phyloP scores from a whole-genome alignment of 2,113 vertebrate species.

The Salvelinus alpinus region DNA sequence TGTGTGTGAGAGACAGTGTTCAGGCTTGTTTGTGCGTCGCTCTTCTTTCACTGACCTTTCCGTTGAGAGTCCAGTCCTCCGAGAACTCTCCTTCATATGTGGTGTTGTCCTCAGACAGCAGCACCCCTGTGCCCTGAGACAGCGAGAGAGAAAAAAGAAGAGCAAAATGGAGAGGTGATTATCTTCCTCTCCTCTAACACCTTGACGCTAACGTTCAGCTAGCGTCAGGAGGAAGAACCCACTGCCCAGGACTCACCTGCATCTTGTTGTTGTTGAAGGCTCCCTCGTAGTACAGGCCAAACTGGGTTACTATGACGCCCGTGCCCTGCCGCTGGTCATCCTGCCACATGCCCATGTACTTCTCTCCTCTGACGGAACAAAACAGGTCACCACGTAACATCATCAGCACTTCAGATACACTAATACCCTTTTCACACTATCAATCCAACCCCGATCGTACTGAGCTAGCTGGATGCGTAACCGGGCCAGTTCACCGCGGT shows the following conservation, averaged over 20 bases:
- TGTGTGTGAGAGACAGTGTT: not conserved
- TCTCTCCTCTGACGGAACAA: constrained; percentile 83
- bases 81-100: constrained; percentile 95
- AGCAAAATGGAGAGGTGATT: not conserved
- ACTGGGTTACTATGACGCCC: constrained; percentile 95
- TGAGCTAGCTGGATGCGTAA: too few relatives aligned
- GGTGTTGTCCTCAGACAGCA: constrained; percentile 96
- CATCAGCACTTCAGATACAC: not conserved
- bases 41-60: constrained; percentile 80
- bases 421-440: too few relatives aligned
- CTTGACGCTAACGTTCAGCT: not conserved
- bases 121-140: constrained; percentile 84
- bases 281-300: constrained; percentile 96
- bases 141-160: not conserved
- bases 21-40: not conserved
- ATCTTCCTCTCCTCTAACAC: not conserved
- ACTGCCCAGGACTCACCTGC: constrained; percentile 78
- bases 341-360: constrained; percentile 98
- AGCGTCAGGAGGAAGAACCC: not conserved
- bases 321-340: constrained; percentile 90
- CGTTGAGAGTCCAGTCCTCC: constrained; percentile 94
- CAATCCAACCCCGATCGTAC: too few relatives aligned
- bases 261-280: constrained; percentile 94
- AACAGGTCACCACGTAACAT: not conserved
- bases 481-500: too few relatives aligned